Evolutionary conservation across 2,113 vertebrate species (phyloP), one percentile per base, ranked within the genome.

Genomic region (Spheniscus mendiculus): DNA sequence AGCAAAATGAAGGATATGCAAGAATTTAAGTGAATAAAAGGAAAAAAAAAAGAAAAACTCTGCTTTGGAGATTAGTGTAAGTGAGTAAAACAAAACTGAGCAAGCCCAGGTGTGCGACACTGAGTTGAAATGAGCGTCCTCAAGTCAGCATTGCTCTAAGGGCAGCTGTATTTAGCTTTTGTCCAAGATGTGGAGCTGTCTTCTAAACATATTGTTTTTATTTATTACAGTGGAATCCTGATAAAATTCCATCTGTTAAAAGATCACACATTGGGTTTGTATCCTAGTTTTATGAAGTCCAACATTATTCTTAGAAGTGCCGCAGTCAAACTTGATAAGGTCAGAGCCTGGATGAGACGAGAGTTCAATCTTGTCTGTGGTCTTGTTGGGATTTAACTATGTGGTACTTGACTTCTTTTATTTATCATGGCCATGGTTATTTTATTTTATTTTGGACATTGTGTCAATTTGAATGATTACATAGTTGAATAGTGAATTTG

Each of bases 241-340:
- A 85, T 95, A 90, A 95, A 95, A 96, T 91, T 86, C 72, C 89
- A 92, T 95, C 90, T 94, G 77, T 95, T 97, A 93, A 98, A 97
- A 97, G 83, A 97, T 96, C 89, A 94, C 94, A 92, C 94, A 92
- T n/a, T 96, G 92, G 71, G 81, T 96, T 90, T 96, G 87, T 96
- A 88, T 97, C 89, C 96, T 97, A 95, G 87, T 97, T 97, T 96
- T 96, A 85, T 88, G 92, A 97, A 94, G 94, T 83, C 73, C 79
- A 86, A n/a, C 94, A 82, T 97, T 92, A 88, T 95, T 97, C 86
- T 96, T 97, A 91, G 93, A 85, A 94, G 77, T 96, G 72, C 50
- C 50, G 76, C 78, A 81, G 56, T 97, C 88, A 96, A 77, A 94
- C 96, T 90, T 95, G 90, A 84, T 95, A 96, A 97, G 84, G 86